A percentile compares a stretch with the other conserved stretches of the same genome.
Evolutionary conservation across 1,140 invertebrate species (phyloP).

Genomic region (Drosophila sp.): DNA sequence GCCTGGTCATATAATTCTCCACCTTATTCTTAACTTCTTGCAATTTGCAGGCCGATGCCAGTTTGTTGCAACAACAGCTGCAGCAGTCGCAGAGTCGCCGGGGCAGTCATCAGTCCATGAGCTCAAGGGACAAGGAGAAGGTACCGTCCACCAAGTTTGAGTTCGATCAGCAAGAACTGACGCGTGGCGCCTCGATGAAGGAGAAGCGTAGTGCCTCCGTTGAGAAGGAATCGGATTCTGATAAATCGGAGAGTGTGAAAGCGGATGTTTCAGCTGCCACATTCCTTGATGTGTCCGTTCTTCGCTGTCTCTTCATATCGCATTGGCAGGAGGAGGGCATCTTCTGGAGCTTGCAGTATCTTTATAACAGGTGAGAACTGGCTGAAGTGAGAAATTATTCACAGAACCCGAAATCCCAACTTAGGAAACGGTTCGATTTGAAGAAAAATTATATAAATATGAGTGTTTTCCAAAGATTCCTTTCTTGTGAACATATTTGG

Average conservation of each 20-base stretch:
- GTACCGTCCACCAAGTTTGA: slow-evolving; percentile 79
- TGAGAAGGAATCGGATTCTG: slow-evolving; percentile 86
- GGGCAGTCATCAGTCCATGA: slow-evolving; percentile 80
- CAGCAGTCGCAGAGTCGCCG: slow-evolving; percentile 85
- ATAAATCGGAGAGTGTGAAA: slow-evolving; percentile 73
- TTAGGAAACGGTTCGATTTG: no score
- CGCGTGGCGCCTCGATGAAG: slow-evolving; percentile 83
- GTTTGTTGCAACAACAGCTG: slow-evolving; percentile 85
- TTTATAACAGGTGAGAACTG: slow-evolving; percentile 90
- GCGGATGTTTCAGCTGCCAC: slow-evolving; percentile 93
- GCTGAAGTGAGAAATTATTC: neutral
- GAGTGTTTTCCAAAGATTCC: no score
- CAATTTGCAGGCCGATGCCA: slow-evolving; percentile 85
- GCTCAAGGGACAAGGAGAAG: slow-evolving; percentile 79
- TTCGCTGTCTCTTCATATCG: slow-evolving; percentile 97
- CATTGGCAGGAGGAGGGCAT: slow-evolving; percentile 99
- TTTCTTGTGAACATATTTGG: no score
- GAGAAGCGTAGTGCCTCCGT: slow-evolving; percentile 86
- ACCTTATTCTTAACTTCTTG: no score
- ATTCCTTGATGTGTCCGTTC: slow-evolving; percentile 97
- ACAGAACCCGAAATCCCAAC: no score
- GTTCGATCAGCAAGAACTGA: slow-evolving; percentile 82
- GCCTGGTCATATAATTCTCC: no score
- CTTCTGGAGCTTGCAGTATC: slow-evolving; percentile 97
- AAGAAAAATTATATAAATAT: no score